Evolutionary conservation across 2,113 vertebrate species (phyloP).

Genomic region (Dryoscopus gambensis): DNA sequence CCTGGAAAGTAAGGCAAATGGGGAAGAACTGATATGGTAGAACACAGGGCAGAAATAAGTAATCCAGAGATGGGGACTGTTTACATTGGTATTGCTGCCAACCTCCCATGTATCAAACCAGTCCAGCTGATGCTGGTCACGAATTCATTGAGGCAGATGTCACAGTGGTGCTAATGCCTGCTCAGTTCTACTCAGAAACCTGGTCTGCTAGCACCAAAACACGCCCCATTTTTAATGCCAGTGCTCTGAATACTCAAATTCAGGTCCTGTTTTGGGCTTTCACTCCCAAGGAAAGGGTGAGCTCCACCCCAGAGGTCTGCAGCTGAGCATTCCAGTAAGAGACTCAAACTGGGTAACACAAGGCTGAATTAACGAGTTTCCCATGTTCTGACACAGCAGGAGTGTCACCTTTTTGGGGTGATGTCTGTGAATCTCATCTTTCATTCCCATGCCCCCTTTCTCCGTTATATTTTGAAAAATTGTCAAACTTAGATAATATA

Average conservation of each 20-base stretch:
- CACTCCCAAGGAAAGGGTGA: not conserved
- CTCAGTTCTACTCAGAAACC: not conserved
- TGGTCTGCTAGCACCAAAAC: not conserved
- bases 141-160: accelerated
- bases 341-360: not conserved
- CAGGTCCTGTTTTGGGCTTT: not conserved
- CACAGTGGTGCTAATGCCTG: accelerated
- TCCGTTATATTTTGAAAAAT: not conserved
- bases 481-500: not conserved
- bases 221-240: accelerated
- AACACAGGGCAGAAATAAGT: not conserved
- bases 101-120: accelerated
- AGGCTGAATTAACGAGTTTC: not conserved
- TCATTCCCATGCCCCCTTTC: not conserved
- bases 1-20: not conserved
- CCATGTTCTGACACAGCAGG: not conserved
- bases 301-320: not conserved
- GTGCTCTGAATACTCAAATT: accelerated
- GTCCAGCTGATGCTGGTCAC: not conserved
- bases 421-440: not conserved
- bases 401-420: not conserved
- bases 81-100: not conserved
- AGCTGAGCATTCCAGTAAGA: not conserved
- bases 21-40: not conserved
- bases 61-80: not conserved